Evolutionary conservation across 2,113 vertebrate species (phyloP), one percentile per base, ranked within the genome.

Genomic region (Ictidomys tridecemlineatus): DNA sequence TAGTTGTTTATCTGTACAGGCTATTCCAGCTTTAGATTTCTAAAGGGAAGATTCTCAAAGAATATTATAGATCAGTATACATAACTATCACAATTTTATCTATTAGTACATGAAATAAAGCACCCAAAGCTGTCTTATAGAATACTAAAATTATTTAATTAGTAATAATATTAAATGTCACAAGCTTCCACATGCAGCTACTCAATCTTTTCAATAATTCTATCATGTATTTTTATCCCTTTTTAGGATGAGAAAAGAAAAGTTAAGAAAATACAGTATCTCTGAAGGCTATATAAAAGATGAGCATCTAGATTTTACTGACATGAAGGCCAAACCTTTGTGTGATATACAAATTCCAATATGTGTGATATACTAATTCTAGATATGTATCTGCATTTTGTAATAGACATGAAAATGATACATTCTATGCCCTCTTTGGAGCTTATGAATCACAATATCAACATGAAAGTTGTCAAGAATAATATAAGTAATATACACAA

Each of bases 181-280:
- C 77, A 5, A 30, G 24, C 7, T 94, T 94, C 58, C 30, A 45
- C 12, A 74, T 74, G 51, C 63, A n/a, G 14, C 37, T 34, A 72
- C 83, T 37, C 30, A 58, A 5, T 51, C 3, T 79, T 88, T 79
- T 92, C 48, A 93, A 92, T 48, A 91, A 69, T 79, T 53, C 18
- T 69, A 4, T 61, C 56, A 42, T 65, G 10, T 76, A 72, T 65
- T 92, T 79, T 70, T 67, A 58, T 79, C 16, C 20, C n/a, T 76
- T 84, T 93, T 61, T 78, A 92, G 85, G 48, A 51, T 85, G 22
- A 88, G 4, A 82, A 95, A 77, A 34, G 30, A 91, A 61, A 95
- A 95, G 20, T 4, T 88, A 22, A 85, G 30, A 77, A 34, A 91
- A 70, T 26, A 37, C 42, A 76, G 30, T 13, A 72, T 67, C 91